Conservation (phyloP, 2,113 vertebrate species). For the Mionectes macconnelli region DNA sequence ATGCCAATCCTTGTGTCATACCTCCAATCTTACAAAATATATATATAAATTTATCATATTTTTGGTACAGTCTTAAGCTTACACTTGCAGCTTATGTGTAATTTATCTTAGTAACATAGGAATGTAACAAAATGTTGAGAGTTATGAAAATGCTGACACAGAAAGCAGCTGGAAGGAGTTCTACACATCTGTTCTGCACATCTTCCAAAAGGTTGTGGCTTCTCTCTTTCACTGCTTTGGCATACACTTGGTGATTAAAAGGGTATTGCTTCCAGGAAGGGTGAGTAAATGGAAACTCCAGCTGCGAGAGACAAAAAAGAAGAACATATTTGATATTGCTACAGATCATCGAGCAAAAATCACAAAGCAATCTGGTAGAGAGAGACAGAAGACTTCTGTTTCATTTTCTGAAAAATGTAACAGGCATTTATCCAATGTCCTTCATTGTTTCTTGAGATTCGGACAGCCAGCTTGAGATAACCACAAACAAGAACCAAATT, state of each 20-base stretch:
- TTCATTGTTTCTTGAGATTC: slow-evolving; percentile 36
- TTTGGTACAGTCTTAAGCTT: background rate
- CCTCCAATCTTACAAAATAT: background rate
- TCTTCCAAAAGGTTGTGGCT: background rate
- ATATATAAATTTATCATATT: background rate
- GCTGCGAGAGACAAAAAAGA: slow-evolving; percentile 21
- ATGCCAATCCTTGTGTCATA: background rate
- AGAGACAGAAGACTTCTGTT: slow-evolving; percentile 62
- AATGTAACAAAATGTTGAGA: background rate
- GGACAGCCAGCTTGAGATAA: slow-evolving; percentile 51
- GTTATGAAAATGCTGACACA: background rate
- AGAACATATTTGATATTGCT: slow-evolving; percentile 11
- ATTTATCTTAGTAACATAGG: background rate
- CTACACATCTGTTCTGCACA: background rate
- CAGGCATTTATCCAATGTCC: slow-evolving; percentile 26
- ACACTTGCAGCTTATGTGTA: background rate
- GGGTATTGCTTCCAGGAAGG: slow-evolving; percentile 38
- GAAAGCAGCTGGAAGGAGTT: background rate
- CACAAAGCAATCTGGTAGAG: slow-evolving; percentile 20
- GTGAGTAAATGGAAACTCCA: slow-evolving; percentile 58
- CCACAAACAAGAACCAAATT: slow-evolving; percentile 59
- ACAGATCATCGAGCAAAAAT: slow-evolving; percentile 30
- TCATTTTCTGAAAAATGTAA: slow-evolving; percentile 44
- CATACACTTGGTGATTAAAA: background rate
- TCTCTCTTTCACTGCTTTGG: background rate